Evolutionary conservation across 2,797 vertebrate species (phyloP), one percentile per base, ranked within the genome.

Genomic region (Mus minutoides): DNA sequence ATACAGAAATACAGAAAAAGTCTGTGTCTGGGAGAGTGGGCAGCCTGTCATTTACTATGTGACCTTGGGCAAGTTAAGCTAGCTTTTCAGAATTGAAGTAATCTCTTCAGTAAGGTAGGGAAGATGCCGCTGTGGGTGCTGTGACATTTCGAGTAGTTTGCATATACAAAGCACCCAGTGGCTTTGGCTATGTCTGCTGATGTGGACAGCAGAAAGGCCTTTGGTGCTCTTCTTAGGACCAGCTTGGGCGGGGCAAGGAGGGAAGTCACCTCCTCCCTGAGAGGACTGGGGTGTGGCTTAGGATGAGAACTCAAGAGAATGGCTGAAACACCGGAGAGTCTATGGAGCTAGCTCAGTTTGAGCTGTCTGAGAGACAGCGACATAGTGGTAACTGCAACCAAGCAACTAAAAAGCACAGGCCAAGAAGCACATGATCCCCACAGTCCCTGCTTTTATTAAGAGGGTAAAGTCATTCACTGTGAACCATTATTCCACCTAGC

Each of bases 391-490:
- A 91, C 62, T 7, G 10, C 87, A 77, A 56, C 2, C 52, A 80
- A 62, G 69, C 29, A 91, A 84, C 90, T 88, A 90, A 77, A 94
- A 90, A 93, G 85, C 7, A 0, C 83, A 94, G 43, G 43, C 58
- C n/a, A 1, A 54, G 82, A 96, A 71, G 26, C 17, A 56, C 43
- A 62, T 0, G 19, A 17, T 78, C 56, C 43, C 80, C 62, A 49
- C 75, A 90, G 64, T 31, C 58, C 92, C 26, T 21, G 56, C 79
- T 96, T 92, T 87, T 82, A 95, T 94, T 89, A 84, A 76, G 69
- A 71, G 64, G 19, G 49, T 76, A 71, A 90, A 76, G 52, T 56
- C 83, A 79, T 83, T 94, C 52, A 77, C 54, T 58, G 79, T 64
- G 62, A 93, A 93, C 87, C 43, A 49, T 54, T 71, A 82, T 26